These are phyloP conservation scores for Apamea monoglypha DNA, from an alignment of 2,888 invertebrate genomes.

Conservation along the genomic window DNA sequence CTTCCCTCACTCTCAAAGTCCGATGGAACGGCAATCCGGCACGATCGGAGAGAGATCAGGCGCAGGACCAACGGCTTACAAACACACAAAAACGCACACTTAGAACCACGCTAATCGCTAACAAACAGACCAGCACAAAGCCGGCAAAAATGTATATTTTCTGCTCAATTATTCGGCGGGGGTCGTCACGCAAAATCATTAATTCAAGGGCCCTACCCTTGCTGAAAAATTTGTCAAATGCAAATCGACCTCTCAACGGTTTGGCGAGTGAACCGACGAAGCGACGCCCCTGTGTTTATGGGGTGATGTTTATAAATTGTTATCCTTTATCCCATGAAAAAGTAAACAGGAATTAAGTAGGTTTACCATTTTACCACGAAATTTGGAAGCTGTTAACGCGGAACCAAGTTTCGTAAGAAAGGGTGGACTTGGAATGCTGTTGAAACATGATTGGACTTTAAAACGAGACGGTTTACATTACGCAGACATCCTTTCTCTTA, in stretches of 20 bases:
- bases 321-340: conserved; percentile 28
- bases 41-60: too few relatives aligned
- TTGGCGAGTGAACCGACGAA: conserved; percentile 50
- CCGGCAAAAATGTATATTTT: conserved; percentile 75
- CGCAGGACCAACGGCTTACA: too few relatives aligned
- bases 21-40: too few relatives aligned
- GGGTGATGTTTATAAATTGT: conserved; percentile 58
- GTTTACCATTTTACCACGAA: conserved; percentile 10
- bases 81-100: too few relatives aligned
- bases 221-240: conserved; percentile 73
- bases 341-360: conserved; percentile 32
- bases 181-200: conserved; percentile 76
- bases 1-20: too few relatives aligned
- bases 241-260: conserved; percentile 70
- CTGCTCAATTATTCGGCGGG: conserved; percentile 75
- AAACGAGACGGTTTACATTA: not conserved
- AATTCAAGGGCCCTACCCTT: conserved; percentile 69
- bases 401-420: not conserved
- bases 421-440: not conserved
- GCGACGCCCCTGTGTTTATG: conserved; percentile 42
- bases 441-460: not conserved
- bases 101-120: conserved; percentile 52
- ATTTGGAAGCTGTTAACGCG: not conserved
- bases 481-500: not conserved
- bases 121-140: conserved; percentile 45